phyloP scores from a whole-genome alignment of 2,797 vertebrate species.

The Cyclura pinguis region DNA sequence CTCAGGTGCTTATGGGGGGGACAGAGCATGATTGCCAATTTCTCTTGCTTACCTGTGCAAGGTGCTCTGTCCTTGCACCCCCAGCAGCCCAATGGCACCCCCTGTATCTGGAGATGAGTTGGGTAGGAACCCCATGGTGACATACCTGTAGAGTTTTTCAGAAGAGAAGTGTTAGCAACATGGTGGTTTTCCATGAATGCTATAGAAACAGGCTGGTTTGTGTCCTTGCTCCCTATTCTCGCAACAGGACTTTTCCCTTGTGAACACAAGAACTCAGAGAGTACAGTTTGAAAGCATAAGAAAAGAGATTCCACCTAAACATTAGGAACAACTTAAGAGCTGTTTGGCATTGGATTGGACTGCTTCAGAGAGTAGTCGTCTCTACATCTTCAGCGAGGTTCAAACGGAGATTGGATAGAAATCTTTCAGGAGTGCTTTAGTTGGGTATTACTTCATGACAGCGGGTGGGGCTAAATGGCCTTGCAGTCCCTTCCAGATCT shows the following conservation, averaged over 20 bases:
- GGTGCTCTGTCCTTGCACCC: background rate
- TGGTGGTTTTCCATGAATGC: background rate
- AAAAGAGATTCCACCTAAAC: no score
- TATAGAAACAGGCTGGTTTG: background rate
- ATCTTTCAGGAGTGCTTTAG: no score
- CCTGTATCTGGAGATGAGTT: background rate
- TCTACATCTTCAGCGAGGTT: no score
- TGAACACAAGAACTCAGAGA: background rate
- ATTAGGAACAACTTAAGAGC: no score
- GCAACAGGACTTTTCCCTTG: background rate
- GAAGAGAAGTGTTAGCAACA: background rate
- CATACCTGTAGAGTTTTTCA: background rate
- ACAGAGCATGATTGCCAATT: no score
- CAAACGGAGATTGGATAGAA: no score
- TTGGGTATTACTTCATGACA: no score
- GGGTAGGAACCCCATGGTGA: background rate
- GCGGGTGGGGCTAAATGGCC: no score
- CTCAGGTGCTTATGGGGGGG: background rate
- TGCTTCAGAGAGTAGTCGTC: no score
- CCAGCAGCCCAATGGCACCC: background rate
- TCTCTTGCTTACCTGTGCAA: background rate
- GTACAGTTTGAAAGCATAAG: no score
- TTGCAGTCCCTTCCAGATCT: no score
- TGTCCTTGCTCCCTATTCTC: background rate
- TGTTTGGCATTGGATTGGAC: no score